phyloP scores from a whole-genome alignment of 2,888 invertebrate species.

The Mactromeris polynyma region DNA sequence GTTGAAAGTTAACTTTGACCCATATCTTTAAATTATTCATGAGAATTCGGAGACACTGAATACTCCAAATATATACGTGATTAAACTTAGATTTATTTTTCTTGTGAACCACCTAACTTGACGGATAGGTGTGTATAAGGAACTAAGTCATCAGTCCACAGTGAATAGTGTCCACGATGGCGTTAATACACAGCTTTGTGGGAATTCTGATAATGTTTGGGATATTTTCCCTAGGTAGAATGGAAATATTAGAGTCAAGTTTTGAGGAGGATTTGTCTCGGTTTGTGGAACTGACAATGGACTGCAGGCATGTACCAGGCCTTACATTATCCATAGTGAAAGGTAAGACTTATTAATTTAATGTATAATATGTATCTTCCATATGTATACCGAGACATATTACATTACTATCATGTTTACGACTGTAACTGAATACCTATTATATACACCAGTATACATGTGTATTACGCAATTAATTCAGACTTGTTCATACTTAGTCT shows the following conservation, averaged over 20 bases:
- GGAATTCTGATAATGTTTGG: neutral
- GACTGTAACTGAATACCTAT: too few relatives aligned
- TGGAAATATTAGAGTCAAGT: constrained; percentile 29
- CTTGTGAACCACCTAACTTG: too few relatives aligned
- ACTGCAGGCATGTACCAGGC: constrained; percentile 60
- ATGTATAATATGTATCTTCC: neutral
- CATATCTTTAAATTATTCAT: too few relatives aligned
- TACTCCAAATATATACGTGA: too few relatives aligned
- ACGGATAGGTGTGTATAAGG: too few relatives aligned
- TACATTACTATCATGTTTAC: neutral
- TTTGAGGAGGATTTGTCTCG: constrained; percentile 38
- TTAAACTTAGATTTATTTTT: too few relatives aligned
- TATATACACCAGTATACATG: too few relatives aligned
- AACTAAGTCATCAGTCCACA: too few relatives aligned
- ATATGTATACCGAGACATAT: neutral
- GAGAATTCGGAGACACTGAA: too few relatives aligned
- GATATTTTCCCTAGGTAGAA: neutral
- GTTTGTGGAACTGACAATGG: constrained; percentile 48
- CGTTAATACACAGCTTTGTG: neutral
- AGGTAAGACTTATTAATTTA: constrained; percentile 40
- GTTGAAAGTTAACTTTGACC: too few relatives aligned
- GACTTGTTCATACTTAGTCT: too few relatives aligned
- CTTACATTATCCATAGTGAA: constrained; percentile 54
- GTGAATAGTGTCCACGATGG: neutral
- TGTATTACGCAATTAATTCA: too few relatives aligned